These are phyloP conservation scores for Zoanthus solanderi DNA, from an alignment of 92 coral and sea anemone species.

Conservation along the genomic window DNA sequence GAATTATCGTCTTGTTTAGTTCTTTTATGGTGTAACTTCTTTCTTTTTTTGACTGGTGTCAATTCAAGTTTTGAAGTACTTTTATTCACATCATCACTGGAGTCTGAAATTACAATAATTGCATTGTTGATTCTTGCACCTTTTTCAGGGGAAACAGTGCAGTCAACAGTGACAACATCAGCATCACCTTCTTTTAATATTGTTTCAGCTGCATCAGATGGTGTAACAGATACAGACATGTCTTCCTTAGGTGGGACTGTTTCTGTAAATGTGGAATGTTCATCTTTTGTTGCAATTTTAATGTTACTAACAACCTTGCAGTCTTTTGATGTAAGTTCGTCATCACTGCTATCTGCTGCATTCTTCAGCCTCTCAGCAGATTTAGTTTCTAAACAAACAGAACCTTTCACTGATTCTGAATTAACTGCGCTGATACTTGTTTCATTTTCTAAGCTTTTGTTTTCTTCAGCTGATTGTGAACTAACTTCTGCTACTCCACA, in stretches of 20 bases:
- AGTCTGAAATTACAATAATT: constrained; percentile 26
- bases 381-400: neutral
- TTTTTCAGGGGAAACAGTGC: constrained; percentile 12
- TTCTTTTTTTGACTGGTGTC: constrained; percentile 20
- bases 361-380: neutral
- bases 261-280: neutral
- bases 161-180: neutral
- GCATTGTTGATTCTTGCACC: constrained; percentile 23
- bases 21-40: neutral
- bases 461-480: neutral
- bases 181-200: neutral
- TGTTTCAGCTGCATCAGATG: neutral
- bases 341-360: neutral
- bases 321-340: neutral
- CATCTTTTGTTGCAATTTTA: neutral
- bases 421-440: neutral
- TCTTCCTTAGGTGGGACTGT: constrained; percentile 1
- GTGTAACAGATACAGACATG: neutral
- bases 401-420: neutral
- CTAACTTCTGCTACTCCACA: neutral
- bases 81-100: neutral
- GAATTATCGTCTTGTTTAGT: neutral
- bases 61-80: neutral
- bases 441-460: constrained; percentile 1
- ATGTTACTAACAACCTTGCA: neutral